phyloP scores from a whole-genome alignment of 2,888 invertebrate genomes.

The Platycheirus rosarum region DNA sequence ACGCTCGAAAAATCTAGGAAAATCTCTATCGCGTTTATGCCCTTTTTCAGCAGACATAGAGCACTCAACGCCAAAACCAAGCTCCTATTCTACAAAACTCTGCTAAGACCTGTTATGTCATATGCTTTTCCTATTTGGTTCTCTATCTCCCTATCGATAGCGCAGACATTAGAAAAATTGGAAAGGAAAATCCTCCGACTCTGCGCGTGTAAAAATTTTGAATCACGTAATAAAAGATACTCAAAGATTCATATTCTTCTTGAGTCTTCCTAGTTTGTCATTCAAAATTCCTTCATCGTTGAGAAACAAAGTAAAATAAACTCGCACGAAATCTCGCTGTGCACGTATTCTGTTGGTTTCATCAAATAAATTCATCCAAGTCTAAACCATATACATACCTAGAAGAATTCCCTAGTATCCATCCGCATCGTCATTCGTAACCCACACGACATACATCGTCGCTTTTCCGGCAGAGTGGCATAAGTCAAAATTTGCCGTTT shows the following conservation, averaged over 20 bases:
- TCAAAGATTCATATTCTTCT: not conserved
- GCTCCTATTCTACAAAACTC: conserved; percentile 1
- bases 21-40: conserved; percentile 3
- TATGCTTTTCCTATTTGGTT: conserved; percentile 19
- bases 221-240: not conserved
- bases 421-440: conserved; percentile 16
- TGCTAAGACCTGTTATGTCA: not conserved
- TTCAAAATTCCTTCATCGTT: not conserved
- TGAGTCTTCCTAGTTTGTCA: not conserved
- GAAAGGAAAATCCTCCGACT: conserved; percentile 8
- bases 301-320: not conserved
- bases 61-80: not conserved
- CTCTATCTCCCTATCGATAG: not conserved
- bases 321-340: conserved; percentile 1
- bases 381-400: not conserved
- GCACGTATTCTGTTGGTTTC: not conserved
- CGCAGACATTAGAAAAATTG: not conserved
- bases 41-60: not conserved
- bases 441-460: not conserved
- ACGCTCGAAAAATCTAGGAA: not conserved
- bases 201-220: not conserved
- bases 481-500: too few species aligned
- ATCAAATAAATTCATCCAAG: too few species aligned
- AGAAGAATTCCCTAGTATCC: not conserved
- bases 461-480: too few species aligned